Percentiles rank a stretch among this genome's conserved stretches.
phyloP scores from a whole-genome alignment of 2,113 vertebrate genomes.

The Megaceryle maxima region DNA sequence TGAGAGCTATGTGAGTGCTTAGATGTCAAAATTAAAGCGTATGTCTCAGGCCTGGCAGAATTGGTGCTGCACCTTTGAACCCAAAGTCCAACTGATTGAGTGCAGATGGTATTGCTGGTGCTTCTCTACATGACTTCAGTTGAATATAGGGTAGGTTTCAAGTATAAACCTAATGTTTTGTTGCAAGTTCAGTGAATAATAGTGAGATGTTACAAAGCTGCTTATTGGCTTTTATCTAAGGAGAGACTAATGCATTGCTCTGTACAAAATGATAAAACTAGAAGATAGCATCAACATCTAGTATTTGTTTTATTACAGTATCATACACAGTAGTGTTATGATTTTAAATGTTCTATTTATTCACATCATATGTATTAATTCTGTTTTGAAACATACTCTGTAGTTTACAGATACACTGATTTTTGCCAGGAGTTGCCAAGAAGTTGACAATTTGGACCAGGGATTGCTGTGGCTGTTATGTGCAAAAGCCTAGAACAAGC shows the following conservation, averaged over 20 bases:
- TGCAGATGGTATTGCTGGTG: background rate
- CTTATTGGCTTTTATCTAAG: background rate
- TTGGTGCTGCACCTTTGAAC: background rate
- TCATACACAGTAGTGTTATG: rapidly evolving
- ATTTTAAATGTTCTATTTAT: background rate
- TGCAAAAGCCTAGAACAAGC: constrained; percentile 63
- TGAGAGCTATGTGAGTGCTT: background rate
- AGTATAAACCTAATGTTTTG: background rate
- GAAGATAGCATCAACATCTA: background rate
- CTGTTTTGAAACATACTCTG: constrained; percentile 21
- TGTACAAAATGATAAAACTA: background rate
- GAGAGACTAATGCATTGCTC: background rate
- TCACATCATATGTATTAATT: background rate
- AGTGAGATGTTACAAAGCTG: background rate
- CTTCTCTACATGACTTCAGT: rapidly evolving
- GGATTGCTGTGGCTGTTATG: constrained; percentile 63
- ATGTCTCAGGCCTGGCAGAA: background rate
- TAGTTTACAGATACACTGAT: constrained; percentile 39
- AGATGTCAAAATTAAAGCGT: background rate
- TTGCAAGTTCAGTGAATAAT: background rate
- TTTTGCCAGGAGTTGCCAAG: constrained; percentile 43
- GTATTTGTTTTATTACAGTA: background rate
- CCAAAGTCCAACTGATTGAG: background rate
- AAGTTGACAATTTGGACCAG: constrained; percentile 43
- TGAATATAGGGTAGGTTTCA: background rate